phyloP scores from a whole-genome alignment of 2,797 vertebrate species.

The Fringilla coelebs region DNA sequence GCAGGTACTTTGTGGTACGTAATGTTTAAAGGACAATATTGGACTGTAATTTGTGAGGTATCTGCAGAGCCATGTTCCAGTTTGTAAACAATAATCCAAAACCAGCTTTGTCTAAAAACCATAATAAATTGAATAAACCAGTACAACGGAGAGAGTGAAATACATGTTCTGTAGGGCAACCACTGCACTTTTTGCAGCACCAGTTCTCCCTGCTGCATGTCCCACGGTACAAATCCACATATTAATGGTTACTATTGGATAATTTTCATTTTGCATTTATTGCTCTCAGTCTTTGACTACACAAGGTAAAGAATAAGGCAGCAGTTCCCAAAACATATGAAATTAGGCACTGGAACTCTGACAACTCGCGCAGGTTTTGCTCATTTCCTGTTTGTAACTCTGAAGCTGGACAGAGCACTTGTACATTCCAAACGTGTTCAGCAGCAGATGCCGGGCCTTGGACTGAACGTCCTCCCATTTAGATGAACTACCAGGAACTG shows the following conservation, averaged over 20 bases:
- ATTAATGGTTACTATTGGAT: background rate
- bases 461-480: conserved; percentile 94
- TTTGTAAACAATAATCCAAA: conserved; percentile 76
- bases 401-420: conserved; percentile 93
- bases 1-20: conserved; percentile 4
- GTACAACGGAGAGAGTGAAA: background rate
- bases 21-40: conserved; percentile 21
- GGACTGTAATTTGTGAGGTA: conserved; percentile 72
- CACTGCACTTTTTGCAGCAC: conserved; percentile 4
- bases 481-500: conserved; percentile 85
- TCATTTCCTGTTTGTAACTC: conserved; percentile 81
- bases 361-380: conserved; percentile 82
- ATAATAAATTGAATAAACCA: background rate
- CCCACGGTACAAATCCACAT: background rate
- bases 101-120: conserved; percentile 49
- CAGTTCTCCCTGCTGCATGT: conserved; percentile 16
- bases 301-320: conserved; percentile 68
- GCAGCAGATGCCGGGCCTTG: conserved; percentile 87
- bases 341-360: conserved; percentile 80
- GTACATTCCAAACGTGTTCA: conserved; percentile 86
- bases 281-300: conserved; percentile 73
- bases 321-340: conserved; percentile 41
- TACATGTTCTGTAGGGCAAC: background rate
- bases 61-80: conserved; percentile 62
- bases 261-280: conserved; percentile 63